Evolutionary conservation across 2,113 vertebrate species (phyloP), one percentile per base, ranked within the genome.

Genomic region (Ptilorrhoa leucosticta): DNA sequence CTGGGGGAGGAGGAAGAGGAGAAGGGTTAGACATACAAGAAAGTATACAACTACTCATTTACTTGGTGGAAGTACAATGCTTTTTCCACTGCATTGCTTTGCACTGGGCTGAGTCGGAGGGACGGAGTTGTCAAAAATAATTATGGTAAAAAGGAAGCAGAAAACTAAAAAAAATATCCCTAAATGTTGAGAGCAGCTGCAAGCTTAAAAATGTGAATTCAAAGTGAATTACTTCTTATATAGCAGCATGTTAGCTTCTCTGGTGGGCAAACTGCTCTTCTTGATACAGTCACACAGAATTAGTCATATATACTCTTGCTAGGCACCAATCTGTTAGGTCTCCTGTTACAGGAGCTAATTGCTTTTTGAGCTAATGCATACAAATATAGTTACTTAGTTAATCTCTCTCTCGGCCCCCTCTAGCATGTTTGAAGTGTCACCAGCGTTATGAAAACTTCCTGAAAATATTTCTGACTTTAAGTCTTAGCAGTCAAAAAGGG

Each of bases 261-360:
- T 79, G 53, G 56, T 87, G 78, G 77, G 73, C 87, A 94, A 95
- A 95, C 72, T 60, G 73, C 70, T 93, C 61, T 70, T 89, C 95
- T 81, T 87, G 73, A 79, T 81, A 82, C 28, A 78, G 89, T 89
- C 89, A 75, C 61, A 94, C 48, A 68, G 54, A 77, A 83, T 93
- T 96, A 96, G 75, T 95, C 94, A 93, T 45, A 48, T 50, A 83
- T 19, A 44, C n/a, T 86, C 58, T 91, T 50, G 63, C 68, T 42
- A 92, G 37, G 89, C 54, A 60, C 53, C 44, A 75, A 39, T 91
- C 86, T 94, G 71, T 76, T 93, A 54, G 64, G 76, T 89, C 48
- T 91, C 61, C 37, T 77, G 39, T 87, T 95, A 79, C 35, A 82
- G 68, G 64, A 94, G 54, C 81, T 93, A 92, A 85, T 81, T 94